Percentiles rank a stretch among this genome's conserved stretches.
Evolutionary conservation across 2,113 vertebrate genomes (phyloP).

Genomic region (Odontophorus gujanensis): DNA sequence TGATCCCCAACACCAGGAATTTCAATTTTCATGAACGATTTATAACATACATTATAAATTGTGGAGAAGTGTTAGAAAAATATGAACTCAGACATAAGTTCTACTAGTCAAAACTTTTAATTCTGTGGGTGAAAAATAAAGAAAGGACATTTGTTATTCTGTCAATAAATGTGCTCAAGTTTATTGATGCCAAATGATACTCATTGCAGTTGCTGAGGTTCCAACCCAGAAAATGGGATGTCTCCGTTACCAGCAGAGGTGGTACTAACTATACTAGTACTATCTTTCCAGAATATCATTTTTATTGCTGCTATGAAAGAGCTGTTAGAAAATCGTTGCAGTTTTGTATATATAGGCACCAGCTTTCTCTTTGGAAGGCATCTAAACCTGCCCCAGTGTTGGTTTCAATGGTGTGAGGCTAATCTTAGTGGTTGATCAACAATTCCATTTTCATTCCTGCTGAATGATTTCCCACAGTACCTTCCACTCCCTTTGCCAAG

Average conservation of each 20-base stretch:
- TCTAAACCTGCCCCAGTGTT: background rate
- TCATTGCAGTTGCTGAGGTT: background rate
- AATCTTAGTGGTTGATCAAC: background rate
- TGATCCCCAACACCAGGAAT: background rate
- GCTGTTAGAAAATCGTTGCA: background rate
- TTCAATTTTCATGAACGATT: background rate
- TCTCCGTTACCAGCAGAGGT: background rate
- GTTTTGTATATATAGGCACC: rapidly evolving
- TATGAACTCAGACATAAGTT: background rate
- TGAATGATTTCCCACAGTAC: background rate
- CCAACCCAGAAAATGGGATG: background rate
- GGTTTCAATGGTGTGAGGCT: background rate
- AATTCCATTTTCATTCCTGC: background rate
- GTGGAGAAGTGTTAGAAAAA: background rate
- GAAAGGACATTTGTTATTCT: background rate
- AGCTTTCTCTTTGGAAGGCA: background rate
- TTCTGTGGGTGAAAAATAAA: background rate
- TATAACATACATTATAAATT: background rate
- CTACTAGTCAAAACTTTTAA: background rate
- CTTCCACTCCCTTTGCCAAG: too few relatives aligned
- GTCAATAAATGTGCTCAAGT: background rate
- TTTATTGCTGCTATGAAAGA: background rate
- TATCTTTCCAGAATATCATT: background rate
- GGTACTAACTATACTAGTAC: background rate
- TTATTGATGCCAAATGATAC: background rate